Conservation (phyloP, 2,797 vertebrate genomes). For the Falco cherrug region DNA sequence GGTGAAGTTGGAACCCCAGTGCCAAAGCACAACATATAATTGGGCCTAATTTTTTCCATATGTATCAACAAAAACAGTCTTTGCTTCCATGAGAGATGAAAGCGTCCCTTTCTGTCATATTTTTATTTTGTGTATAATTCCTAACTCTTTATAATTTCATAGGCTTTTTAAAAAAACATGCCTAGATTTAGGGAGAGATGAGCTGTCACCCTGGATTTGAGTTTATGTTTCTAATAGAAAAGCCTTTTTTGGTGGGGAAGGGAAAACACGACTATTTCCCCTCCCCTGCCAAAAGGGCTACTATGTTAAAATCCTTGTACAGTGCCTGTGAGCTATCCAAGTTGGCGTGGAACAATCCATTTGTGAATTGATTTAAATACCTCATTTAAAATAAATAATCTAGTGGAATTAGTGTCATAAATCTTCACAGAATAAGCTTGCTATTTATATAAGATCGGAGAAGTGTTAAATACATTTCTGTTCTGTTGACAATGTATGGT, state of each 20-base stretch:
- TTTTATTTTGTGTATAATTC: constrained; percentile 78
- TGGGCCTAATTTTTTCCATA: constrained; percentile 81
- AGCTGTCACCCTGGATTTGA: constrained; percentile 64
- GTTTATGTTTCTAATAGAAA: constrained; percentile 66
- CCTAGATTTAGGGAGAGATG: constrained; percentile 59
- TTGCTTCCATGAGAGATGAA: constrained; percentile 77
- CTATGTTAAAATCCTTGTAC: constrained; percentile 47
- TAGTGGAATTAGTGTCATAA: constrained; percentile 59
- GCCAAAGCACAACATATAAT: constrained; percentile 81
- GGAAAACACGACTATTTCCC: constrained; percentile 43
- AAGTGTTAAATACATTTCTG: constrained; percentile 60
- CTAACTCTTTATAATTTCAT: constrained; percentile 69
- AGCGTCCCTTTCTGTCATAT: constrained; percentile 71
- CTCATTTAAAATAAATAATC: constrained; percentile 67
- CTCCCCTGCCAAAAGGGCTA: constrained; percentile 55
- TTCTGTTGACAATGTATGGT: background rate
- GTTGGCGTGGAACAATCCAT: constrained; percentile 59
- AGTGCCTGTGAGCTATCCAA: constrained; percentile 51
- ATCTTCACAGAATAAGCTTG: constrained; percentile 53
- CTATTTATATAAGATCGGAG: constrained; percentile 57
- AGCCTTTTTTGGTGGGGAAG: constrained; percentile 56
- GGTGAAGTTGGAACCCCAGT: constrained; percentile 70
- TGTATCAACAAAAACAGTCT: constrained; percentile 80
- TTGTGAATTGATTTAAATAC: constrained; percentile 70
- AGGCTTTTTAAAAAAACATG: constrained; percentile 60